These are phyloP conservation scores for Diadumene lineata DNA, from an alignment of 92 coral and sea anemone genomes.

Conservation along the genomic window DNA sequence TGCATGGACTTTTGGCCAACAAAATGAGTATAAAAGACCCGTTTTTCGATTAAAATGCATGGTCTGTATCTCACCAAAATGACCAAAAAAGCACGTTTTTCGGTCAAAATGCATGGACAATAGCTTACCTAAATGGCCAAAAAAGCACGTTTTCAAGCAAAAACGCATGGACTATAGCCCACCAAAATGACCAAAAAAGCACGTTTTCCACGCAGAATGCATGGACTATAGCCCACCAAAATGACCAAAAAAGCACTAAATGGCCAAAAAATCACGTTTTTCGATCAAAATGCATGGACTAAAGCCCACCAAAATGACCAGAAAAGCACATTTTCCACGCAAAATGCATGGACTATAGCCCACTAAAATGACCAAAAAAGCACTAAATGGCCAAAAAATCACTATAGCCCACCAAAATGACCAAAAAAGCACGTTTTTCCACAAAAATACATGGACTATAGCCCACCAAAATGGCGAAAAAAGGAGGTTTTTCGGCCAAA, in stretches of 20 bases:
- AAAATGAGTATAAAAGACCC: background rate
- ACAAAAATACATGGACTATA: no score
- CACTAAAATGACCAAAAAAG: no score
- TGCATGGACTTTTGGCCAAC: background rate
- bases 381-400: no score
- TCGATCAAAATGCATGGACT: background rate
- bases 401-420: background rate
- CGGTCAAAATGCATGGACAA: background rate
- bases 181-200: background rate
- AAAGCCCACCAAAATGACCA: background rate
- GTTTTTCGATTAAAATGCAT: background rate
- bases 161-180: background rate
- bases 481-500: no score
- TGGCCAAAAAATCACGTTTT: no score
- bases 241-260: background rate
- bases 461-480: no score
- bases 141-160: background rate
- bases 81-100: background rate
- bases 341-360: no score
- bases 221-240: background rate
- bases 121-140: background rate
- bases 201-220: background rate
- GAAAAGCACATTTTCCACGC: background rate
- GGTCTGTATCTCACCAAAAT: background rate
- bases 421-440: no score